A percentile compares a stretch with the other conserved stretches of the same genome.
Evolutionary conservation across 2,113 vertebrate genomes (phyloP).

Genomic region (Cyanoramphus novaezelandiae): DNA sequence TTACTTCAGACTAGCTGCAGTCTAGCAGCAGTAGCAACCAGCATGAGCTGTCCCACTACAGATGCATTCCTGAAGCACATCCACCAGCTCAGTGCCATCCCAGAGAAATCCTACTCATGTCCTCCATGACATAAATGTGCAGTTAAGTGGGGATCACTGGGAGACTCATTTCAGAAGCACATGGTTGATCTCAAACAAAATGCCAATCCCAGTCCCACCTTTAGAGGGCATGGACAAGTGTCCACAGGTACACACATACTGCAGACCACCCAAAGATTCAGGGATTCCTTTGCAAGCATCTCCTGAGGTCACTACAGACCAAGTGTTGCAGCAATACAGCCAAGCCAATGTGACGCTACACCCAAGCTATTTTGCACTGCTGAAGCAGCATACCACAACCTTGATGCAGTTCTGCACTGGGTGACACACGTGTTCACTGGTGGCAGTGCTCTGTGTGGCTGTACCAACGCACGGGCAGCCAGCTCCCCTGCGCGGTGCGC

Average conservation of each 20-base stretch:
- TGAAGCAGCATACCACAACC: rapidly evolving
- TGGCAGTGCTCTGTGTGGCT: not conserved
- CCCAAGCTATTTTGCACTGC: not conserved
- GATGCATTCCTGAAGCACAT: not conserved
- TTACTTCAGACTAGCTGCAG: not conserved
- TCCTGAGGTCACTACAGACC: not conserved
- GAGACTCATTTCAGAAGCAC: not conserved
- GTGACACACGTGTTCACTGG: not conserved
- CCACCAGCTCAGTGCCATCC: not conserved
- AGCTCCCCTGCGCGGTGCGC: not conserved
- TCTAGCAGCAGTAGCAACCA: not conserved
- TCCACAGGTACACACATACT: not conserved
- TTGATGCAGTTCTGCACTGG: not conserved
- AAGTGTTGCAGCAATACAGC: not conserved
- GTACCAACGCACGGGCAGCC: not conserved
- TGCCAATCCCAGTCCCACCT: rapidly evolving
- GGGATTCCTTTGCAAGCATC: not conserved
- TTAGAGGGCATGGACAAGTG: not conserved
- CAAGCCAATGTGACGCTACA: not conserved
- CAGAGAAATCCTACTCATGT: not conserved
- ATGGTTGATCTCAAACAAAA: not conserved
- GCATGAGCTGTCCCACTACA: rapidly evolving
- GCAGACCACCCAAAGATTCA: not conserved
- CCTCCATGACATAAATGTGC: not conserved
- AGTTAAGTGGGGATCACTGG: not conserved